Base-by-base conservation (phyloP, 2,797 vertebrate genomes). In the Coendou prehensilis region DNA sequence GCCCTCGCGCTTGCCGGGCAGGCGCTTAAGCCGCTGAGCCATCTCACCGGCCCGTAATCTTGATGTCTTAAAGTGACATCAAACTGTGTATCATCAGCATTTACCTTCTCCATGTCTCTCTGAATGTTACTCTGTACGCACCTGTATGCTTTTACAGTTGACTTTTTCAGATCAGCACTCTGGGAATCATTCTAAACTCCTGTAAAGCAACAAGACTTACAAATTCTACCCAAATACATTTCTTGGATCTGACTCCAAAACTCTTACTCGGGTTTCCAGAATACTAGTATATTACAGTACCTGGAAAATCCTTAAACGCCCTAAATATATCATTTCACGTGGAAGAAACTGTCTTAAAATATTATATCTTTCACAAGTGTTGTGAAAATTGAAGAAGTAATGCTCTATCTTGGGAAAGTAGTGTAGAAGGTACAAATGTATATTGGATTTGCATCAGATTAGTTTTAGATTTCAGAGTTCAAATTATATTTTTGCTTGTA, bases 361-460 rank as follows among this genome's bases (percentile, higher is more conserved):
- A 41, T 61, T n/a, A 5, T 26, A 37, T 87, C 80, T 78, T 28
- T 33, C 18, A n/a, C 17, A 30, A 26, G 41, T 30, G 23, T 30
- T 91, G 37, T 91, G 28, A 87, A 92, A 75, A 75, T 56, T 57
- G 52, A 95, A 41, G 10, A 52, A 75, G 26, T 0, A 28, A 10
- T 94, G 73, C 63, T 90, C 18, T 82, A 17, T 56, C 88, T 52
- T 6, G 37, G 73, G 47, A 83, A 76, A 81, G 52, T 26, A 75
- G 8, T 30, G 1, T 54, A 71, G 61, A 97, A 69, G 26, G 37
- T 37, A 45, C 15, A 50, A 88, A 94, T 47, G 3, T 64, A 0
- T 23, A 69, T 8, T 95, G 23, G 1, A 78, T 91, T 84, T 80
- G 7, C 84, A 92, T 92, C 79, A 92, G 57, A 76, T 63, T 69